Percentiles rank a stretch among this genome's conserved stretches.
phyloP scores from a whole-genome alignment of 1,140 invertebrate genomes.

The Trichogramma pretiosum region DNA sequence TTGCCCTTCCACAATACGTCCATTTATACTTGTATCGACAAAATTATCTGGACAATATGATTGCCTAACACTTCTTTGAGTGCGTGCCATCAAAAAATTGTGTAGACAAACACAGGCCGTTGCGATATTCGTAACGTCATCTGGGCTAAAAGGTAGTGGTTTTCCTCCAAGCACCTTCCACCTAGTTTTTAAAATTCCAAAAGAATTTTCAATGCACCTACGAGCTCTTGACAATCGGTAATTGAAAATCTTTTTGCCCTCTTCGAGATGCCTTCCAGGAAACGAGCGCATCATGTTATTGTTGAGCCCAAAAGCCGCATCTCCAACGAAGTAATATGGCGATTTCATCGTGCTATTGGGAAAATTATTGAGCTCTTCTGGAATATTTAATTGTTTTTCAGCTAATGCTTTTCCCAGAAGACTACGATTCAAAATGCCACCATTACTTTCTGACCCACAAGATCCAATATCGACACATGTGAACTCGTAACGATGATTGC shows the following conservation, averaged over 20 bases:
- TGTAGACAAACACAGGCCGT: neutral
- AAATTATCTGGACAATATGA: neutral
- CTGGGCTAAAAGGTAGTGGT: neutral
- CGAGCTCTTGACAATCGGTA: conserved; percentile 34
- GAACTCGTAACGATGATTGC: conserved; percentile 46
- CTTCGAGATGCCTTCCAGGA: conserved; percentile 28
- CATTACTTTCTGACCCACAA: conserved; percentile 36
- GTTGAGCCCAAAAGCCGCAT: conserved; percentile 44
- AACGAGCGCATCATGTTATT: conserved; percentile 43
- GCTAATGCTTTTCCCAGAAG: conserved; percentile 10
- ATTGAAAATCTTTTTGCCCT: conserved; percentile 35
- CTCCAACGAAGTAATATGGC: conserved; percentile 33
- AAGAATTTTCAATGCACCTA: conserved; percentile 45
- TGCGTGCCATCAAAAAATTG: neutral
- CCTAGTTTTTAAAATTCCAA: conserved; percentile 39
- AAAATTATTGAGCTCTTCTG: conserved; percentile 6
- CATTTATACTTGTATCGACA: neutral
- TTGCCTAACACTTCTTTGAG: too few species aligned
- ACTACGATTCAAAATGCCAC: conserved; percentile 32
- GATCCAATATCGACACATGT: conserved; percentile 38
- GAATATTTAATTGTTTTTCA: conserved; percentile 2
- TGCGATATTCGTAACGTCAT: neutral
- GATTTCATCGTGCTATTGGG: conserved; percentile 9
- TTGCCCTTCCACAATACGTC: neutral
- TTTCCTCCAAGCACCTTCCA: neutral